phyloP scores from a whole-genome alignment of 2,797 vertebrate species.

The Pseudomugil gertrudae region DNA sequence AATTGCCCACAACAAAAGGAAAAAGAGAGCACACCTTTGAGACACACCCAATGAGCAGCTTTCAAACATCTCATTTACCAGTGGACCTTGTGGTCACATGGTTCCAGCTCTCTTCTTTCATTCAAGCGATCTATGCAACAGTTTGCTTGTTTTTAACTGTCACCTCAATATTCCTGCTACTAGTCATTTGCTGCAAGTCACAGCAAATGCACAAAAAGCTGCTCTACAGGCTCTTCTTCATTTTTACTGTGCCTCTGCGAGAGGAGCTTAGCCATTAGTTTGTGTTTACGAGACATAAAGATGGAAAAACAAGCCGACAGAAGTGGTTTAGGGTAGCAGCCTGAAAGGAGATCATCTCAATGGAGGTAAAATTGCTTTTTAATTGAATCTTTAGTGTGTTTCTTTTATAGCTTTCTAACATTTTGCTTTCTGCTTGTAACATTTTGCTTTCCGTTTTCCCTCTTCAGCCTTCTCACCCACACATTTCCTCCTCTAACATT shows the following conservation, averaged over 20 bases:
- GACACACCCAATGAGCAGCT: constrained; percentile 39
- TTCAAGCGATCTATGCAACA: constrained; percentile 13
- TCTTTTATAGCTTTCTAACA: background rate
- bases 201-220: constrained; percentile 43
- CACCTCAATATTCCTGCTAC: background rate
- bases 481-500: constrained; percentile 36
- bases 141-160: background rate
- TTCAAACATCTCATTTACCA: constrained; percentile 16
- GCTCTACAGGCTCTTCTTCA: constrained; percentile 71
- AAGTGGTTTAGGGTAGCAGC: background rate
- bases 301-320: constrained; percentile 22
- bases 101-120: constrained; percentile 8
- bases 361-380: constrained; percentile 42
- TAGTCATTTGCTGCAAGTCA: constrained; percentile 13
- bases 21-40: constrained; percentile 7
- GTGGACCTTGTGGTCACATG: constrained; percentile 24
- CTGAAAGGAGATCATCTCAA: background rate
- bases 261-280: constrained; percentile 7
- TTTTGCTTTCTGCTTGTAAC: constrained; percentile 10
- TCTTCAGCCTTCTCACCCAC: constrained; percentile 40
- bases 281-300: constrained; percentile 3
- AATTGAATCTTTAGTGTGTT: background rate
- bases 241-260: constrained; percentile 49
- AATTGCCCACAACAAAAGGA: constrained; percentile 22
- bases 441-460: constrained; percentile 19